phyloP scores from a whole-genome alignment of 2,888 invertebrate genomes.

The Harpalus rufipes region DNA sequence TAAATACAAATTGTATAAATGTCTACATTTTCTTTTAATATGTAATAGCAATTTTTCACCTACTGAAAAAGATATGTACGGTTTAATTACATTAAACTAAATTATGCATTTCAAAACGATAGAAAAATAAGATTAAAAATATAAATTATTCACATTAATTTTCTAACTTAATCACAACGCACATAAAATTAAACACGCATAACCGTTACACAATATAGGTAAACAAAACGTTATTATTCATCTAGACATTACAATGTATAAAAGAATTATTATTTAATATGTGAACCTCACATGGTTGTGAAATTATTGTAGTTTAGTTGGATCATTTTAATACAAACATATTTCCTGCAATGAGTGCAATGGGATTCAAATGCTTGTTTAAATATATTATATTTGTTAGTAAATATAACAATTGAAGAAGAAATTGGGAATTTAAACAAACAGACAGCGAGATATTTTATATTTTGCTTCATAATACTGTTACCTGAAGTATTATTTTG shows the following conservation, averaged over 20 bases:
- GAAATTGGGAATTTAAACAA: neutral
- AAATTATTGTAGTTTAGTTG: constrained; percentile 5
- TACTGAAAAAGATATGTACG: neutral
- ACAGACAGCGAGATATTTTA: neutral
- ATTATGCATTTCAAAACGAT: neutral
- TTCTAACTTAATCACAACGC: neutral
- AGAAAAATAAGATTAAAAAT: neutral
- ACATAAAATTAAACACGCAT: constrained; percentile 15
- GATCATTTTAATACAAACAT: constrained; percentile 2
- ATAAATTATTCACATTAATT: neutral
- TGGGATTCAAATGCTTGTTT: neutral
- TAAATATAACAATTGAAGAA: neutral
- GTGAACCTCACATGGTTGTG: constrained; percentile 20
- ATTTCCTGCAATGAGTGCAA: neutral
- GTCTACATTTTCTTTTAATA: too few relatives aligned
- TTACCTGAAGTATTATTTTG: neutral
- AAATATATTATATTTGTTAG: neutral
- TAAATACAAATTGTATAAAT: too few relatives aligned
- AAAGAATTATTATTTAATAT: constrained; percentile 20
- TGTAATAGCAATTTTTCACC: neutral
- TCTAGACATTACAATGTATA: constrained; percentile 17
- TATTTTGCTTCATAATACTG: too few relatives aligned
- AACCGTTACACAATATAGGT: constrained; percentile 40
- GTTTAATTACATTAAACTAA: neutral
- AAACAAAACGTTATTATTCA: constrained; percentile 42